Evolutionary conservation across 1,140 invertebrate genomes (phyloP).

Genomic region (Bilobella aurantiaca): DNA sequence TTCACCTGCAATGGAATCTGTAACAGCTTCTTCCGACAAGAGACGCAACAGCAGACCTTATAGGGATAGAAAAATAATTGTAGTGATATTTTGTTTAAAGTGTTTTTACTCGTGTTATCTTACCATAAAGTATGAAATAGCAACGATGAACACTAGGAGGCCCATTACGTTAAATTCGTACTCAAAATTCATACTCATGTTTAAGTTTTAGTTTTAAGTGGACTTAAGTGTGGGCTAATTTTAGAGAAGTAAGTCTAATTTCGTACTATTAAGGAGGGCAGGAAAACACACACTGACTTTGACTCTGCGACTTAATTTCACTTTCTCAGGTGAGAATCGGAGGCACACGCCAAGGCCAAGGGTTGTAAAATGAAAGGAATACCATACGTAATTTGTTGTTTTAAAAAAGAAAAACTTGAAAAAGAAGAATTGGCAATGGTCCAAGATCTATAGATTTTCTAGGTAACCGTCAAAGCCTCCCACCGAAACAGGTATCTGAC

Average conservation of each 20-base stretch:
- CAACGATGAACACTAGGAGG: background rate
- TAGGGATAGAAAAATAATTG: background rate
- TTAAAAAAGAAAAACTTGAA: too few relatives aligned
- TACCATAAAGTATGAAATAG: background rate
- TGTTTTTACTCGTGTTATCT: background rate
- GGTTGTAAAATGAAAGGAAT: background rate
- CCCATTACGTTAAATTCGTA: slow-evolving; percentile 1
- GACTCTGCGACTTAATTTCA: background rate
- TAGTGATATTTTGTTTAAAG: background rate
- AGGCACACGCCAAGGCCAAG: background rate
- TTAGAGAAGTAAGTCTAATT: background rate
- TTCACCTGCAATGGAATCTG: background rate
- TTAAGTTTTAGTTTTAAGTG: background rate
- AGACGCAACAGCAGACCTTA: slow-evolving; percentile 2
- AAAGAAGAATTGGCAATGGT: too few relatives aligned
- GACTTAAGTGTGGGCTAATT: background rate
- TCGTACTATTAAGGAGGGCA: too few relatives aligned
- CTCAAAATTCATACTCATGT: background rate
- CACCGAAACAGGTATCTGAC: too few relatives aligned
- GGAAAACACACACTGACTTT: too few relatives aligned
- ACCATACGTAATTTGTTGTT: too few relatives aligned
- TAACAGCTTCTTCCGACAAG: background rate
- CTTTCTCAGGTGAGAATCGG: background rate
- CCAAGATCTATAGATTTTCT: too few relatives aligned
- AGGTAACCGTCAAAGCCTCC: too few relatives aligned